A percentile compares a stretch with the other conserved stretches of the same genome.
phyloP scores from a whole-genome alignment of 2,888 invertebrate species.

The Nomada lathburiana region DNA sequence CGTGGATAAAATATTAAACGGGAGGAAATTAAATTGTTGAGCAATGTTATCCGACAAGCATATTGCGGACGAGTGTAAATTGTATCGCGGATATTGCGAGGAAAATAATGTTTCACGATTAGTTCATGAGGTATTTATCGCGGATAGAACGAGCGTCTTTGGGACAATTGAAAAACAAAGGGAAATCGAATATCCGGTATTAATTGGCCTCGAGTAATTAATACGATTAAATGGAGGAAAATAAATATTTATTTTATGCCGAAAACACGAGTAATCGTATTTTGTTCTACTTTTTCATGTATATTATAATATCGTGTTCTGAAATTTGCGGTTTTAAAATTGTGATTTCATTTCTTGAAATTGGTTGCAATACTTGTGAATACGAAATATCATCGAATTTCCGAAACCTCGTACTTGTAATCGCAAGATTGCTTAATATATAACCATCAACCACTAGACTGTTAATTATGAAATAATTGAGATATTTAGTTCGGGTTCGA shows the following conservation, averaged over 20 bases:
- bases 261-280: neutral
- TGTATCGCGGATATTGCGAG: neutral
- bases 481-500: neutral
- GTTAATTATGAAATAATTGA: neutral
- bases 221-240: neutral
- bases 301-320: no score
- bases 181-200: neutral
- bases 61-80: neutral
- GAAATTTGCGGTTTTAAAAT: no score
- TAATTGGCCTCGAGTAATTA: neutral
- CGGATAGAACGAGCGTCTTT: neutral
- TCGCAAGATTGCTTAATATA: neutral
- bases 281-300: neutral
- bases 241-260: neutral
- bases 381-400: no score
- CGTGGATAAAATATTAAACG: slow-evolving; percentile 22
- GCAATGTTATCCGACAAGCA: slow-evolving; percentile 18
- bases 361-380: no score
- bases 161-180: neutral
- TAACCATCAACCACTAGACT: neutral
- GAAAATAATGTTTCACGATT: slow-evolving; percentile 21
- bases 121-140: neutral
- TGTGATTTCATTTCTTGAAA: no score
- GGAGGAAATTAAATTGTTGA: neutral
- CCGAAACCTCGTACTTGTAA: no score